Percentiles rank a stretch among this genome's conserved stretches.
These are phyloP conservation scores for Philopedon plagiatum DNA, from an alignment of 2,888 invertebrate genomes.

Conservation along the genomic window DNA sequence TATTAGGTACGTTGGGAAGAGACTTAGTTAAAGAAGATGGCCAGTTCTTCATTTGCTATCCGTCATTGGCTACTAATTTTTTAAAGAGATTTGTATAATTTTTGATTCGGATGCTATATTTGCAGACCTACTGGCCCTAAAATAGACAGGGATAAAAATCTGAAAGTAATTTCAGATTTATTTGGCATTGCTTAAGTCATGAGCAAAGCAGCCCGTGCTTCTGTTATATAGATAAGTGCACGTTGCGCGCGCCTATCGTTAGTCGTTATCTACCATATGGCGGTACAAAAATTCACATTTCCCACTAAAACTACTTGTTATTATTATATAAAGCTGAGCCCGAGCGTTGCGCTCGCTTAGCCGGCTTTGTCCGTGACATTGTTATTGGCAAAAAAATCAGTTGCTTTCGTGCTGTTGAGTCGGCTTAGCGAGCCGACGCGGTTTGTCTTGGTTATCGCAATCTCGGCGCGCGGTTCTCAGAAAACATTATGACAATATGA, in stretches of 20 bases:
- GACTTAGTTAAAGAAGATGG: no score
- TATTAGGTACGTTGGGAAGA: no score
- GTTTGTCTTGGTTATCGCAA: conserved; percentile 36
- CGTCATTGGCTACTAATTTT: no score
- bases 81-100: no score
- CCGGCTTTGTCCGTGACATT: conserved; percentile 61
- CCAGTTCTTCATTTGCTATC: no score
- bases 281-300: conserved; percentile 37
- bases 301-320: conserved; percentile 52
- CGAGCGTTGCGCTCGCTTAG: conserved; percentile 45
- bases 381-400: conserved; percentile 59
- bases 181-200: not conserved
- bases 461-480: conserved; percentile 37
- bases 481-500: conserved; percentile 27
- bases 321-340: conserved; percentile 26
- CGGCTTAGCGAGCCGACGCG: conserved; percentile 48
- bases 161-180: not conserved
- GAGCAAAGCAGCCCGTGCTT: conserved; percentile 7
- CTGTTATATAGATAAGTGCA: not conserved
- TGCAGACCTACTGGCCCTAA: no score
- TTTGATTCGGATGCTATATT: no score
- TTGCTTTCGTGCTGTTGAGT: conserved; percentile 56
- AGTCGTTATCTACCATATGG: conserved; percentile 8
- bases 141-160: no score
- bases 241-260: conserved; percentile 24